phyloP scores from a whole-genome alignment of 2,888 invertebrate genomes.

The Empis stercorea region DNA sequence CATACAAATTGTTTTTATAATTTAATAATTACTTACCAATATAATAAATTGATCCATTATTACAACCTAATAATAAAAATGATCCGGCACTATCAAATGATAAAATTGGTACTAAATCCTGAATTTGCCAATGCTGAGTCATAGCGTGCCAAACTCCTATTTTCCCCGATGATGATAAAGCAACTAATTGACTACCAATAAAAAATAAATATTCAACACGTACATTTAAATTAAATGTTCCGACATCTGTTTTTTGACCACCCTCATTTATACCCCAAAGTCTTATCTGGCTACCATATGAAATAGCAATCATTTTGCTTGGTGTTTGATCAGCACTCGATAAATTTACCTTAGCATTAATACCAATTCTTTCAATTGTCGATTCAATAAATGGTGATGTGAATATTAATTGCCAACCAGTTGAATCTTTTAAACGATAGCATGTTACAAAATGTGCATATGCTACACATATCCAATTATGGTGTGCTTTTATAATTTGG shows the following conservation, averaged over 20 bases:
- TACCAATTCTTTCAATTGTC: slow-evolving; percentile 77
- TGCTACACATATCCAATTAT: slow-evolving; percentile 95
- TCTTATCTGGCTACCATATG: slow-evolving; percentile 60
- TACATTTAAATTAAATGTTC: slow-evolving; percentile 82
- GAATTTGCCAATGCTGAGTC: slow-evolving; percentile 97
- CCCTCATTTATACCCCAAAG: slow-evolving; percentile 71
- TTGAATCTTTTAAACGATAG: slow-evolving; percentile 87
- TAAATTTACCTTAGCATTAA: slow-evolving; percentile 54
- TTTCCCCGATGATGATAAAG: slow-evolving; percentile 80
- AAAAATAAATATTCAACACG: slow-evolving; percentile 93
- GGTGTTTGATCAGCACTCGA: slow-evolving; percentile 43
- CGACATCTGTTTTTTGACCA: slow-evolving; percentile 60
- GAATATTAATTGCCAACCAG: slow-evolving; percentile 92
- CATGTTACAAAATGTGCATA: slow-evolving; percentile 93
- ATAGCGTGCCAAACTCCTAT: slow-evolving; percentile 99
- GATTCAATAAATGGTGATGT: slow-evolving; percentile 85
- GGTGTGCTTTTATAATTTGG: slow-evolving; percentile 89
- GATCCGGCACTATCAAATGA: slow-evolving; percentile 96
- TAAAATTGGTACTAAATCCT: slow-evolving; percentile 88
- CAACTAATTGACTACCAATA: slow-evolving; percentile 96
- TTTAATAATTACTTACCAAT: slow-evolving; percentile 51
- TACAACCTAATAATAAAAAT: slow-evolving; percentile 86
- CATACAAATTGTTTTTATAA: background rate
- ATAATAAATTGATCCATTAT: slow-evolving; percentile 93
- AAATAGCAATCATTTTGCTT: slow-evolving; percentile 72